Conservation (phyloP, 2,888 invertebrate species). For the Pachycephus smyrnensis region DNA sequence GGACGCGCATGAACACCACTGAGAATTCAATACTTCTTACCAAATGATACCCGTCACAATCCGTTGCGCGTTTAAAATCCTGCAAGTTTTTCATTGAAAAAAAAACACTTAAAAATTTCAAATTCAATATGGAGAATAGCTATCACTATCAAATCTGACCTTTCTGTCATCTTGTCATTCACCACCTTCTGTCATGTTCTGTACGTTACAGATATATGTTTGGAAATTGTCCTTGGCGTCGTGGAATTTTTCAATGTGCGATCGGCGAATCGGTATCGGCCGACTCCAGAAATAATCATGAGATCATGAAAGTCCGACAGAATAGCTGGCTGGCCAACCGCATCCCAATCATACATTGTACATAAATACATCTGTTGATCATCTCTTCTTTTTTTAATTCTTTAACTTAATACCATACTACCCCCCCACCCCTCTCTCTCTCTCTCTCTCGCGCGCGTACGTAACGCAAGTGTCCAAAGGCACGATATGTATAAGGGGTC, state of each 20-base stretch:
- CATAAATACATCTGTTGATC: not conserved
- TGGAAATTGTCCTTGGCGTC: not conserved
- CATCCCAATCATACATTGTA: not conserved
- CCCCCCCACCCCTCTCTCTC: not conserved
- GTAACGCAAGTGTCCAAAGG: not conserved
- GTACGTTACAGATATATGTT: not conserved
- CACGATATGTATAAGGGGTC: constrained; percentile 29
- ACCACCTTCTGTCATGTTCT: not conserved
- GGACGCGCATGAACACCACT: not conserved
- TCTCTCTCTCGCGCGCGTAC: not conserved
- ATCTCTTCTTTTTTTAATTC: not conserved
- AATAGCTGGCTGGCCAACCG: not conserved
- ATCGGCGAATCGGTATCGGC: not conserved
- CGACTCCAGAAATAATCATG: not conserved
- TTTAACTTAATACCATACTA: not conserved
- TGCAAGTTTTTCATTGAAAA: not conserved
- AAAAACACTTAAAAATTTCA: not conserved
- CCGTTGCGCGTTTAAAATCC: not conserved
- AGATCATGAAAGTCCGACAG: not conserved
- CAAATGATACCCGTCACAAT: not conserved
- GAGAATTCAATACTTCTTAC: not conserved
- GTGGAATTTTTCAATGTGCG: not conserved
- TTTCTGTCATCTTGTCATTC: too few species aligned
- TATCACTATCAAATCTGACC: not conserved
- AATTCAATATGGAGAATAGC: not conserved